Evolutionary conservation across 2,113 vertebrate genomes (phyloP).

Genomic region (Zosterops lateralis): DNA sequence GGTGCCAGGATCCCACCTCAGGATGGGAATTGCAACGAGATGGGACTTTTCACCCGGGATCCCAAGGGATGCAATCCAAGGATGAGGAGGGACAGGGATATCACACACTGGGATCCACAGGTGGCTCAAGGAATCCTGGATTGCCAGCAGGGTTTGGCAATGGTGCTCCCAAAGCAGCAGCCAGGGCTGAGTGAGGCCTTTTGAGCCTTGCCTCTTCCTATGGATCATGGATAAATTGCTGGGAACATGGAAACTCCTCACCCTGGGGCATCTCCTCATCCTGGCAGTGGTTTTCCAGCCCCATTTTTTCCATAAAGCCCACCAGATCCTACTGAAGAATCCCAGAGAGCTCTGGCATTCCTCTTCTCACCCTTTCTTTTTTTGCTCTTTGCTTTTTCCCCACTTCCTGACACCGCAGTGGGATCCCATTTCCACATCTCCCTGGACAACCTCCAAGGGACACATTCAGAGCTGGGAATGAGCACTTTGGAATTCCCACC

Average conservation of each 20-base stretch:
- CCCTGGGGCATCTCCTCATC: neutral
- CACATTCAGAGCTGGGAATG: accelerated
- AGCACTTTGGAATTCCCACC: neutral
- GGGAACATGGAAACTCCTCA: neutral
- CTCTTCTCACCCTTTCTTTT: neutral
- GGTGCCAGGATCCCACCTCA: accelerated
- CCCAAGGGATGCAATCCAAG: accelerated
- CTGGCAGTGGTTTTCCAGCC: neutral
- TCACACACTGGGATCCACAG: accelerated
- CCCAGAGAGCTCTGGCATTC: neutral
- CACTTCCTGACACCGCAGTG: accelerated
- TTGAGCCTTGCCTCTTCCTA: neutral
- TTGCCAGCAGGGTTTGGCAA: accelerated
- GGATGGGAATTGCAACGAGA: neutral
- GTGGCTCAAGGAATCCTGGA: neutral
- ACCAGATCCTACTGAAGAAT: neutral
- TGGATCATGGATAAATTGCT: neutral
- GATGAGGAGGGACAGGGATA: neutral
- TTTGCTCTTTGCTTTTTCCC: neutral
- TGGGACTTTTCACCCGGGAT: neutral
- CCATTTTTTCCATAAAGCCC: neutral
- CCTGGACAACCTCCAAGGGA: neutral
- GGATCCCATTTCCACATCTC: neutral
- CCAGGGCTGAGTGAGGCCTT: neutral
- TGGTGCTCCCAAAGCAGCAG: accelerated